Percentiles rank a stretch among this genome's conserved stretches.
These are phyloP conservation scores for Ammodytes marinus DNA, from an alignment of 2,113 vertebrate genomes.

Conservation along the genomic window DNA sequence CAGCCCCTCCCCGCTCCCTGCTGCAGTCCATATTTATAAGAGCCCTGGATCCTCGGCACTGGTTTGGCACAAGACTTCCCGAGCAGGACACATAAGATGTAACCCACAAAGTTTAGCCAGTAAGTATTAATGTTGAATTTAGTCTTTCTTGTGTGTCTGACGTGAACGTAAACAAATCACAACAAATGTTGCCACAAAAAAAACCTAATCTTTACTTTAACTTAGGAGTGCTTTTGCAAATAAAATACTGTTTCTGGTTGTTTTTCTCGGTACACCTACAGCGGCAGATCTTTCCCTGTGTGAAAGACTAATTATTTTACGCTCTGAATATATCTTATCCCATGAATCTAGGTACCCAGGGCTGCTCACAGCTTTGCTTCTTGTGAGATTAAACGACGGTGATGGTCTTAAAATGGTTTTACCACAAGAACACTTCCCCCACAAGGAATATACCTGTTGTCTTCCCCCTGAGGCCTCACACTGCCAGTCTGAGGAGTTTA, in stretches of 20 bases:
- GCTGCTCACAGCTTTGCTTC: slow-evolving; percentile 83
- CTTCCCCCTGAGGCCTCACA: slow-evolving; percentile 79
- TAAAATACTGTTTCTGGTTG: slow-evolving; percentile 76
- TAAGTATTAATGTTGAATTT: slow-evolving; percentile 86
- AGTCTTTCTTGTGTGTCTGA: slow-evolving; percentile 84
- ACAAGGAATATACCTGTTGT: slow-evolving; percentile 82
- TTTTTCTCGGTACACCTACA: slow-evolving; percentile 72
- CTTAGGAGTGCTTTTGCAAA: slow-evolving; percentile 70
- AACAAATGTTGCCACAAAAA: slow-evolving; percentile 79
- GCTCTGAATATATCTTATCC: slow-evolving; percentile 86
- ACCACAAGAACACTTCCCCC: slow-evolving; percentile 75
- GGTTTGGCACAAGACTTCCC: slow-evolving; percentile 85
- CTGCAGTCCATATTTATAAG: slow-evolving; percentile 74
- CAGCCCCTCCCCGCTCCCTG: slow-evolving; percentile 38
- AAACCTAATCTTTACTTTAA: slow-evolving; percentile 72
- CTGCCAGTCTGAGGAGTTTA: slow-evolving; percentile 79
- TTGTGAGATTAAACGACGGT: slow-evolving; percentile 85
- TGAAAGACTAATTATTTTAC: slow-evolving; percentile 83
- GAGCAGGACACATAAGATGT: slow-evolving; percentile 78
- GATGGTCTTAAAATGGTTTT: slow-evolving; percentile 84
- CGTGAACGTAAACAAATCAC: slow-evolving; percentile 85
- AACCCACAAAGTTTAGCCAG: slow-evolving; percentile 83
- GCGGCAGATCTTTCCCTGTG: slow-evolving; percentile 69
- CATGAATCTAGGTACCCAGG: slow-evolving; percentile 86
- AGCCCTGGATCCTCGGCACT: slow-evolving; percentile 64